Base-by-base conservation (phyloP, 2,797 vertebrate genomes). In the Iguana delicatissima region DNA sequence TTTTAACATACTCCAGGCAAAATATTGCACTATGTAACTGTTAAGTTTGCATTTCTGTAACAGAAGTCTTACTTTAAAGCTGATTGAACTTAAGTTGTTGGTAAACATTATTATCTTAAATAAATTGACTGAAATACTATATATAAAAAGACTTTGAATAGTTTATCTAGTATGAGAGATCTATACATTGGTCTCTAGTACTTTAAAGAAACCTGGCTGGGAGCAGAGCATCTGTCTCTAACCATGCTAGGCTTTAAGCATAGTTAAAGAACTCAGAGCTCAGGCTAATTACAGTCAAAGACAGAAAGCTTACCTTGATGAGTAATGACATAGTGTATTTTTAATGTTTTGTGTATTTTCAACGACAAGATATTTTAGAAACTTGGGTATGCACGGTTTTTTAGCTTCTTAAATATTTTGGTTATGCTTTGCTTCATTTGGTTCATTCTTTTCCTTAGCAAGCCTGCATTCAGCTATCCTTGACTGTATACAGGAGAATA, bases 21-120 rank as follows among this genome's bases (percentile, higher is more conserved):
- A 88, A 0, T 57, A 14, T 84, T 93, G 94, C 91, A 77, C 86
- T 95, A 82, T 46, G 20, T 92, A 89, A 59, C 93, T 73, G 92
- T 90, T 86, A 91, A 59, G 50, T 84, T 90, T 82, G 81, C 26
- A 87, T 52, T 82, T 22, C 73, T 93, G 92, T 89, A 83, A 67
- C 76, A 79, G 77, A 55, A 38, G 62, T 76, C 73, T 1, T 82
- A 29, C 87, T 90, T 94, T 88, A 81, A 85, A 91, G 69, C 83
- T 88, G 42, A 57, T 93, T 88, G 81, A 92, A 90, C 62, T 6
- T 79, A 80, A 89, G 74, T 87, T 92, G 84, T 76, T 52, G 84
- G 32, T 83, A 89, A 12, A 69, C 18, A 84, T 67, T 50, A 5
- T 7, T 64, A 80, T 57, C 20, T 76, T 89, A 74, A 2, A 13